Base-by-base conservation (phyloP, 2,797 vertebrate species). In the Pipistrellus pygmaeus region DNA sequence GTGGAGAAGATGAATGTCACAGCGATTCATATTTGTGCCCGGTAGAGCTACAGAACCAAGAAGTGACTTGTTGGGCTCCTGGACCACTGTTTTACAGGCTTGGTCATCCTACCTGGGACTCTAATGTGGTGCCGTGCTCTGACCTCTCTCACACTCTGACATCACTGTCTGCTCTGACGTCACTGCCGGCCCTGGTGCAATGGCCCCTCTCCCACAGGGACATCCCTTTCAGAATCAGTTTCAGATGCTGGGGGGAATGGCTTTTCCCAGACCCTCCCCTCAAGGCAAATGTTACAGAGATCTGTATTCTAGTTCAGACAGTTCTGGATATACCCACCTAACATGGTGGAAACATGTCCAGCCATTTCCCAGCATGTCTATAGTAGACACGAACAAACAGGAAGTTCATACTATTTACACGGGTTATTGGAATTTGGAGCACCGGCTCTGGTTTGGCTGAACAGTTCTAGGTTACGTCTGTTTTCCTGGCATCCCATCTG, bases 401-500 rank as follows among this genome's bases (percentile, higher is more conserved):
- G 83, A 78, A 88, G 46, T 35, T 68, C 27, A 6, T 73, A 68
- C 72, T 41, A 35, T 80, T 69, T 75, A 30, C 30, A 2, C 25
- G 15, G 30, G 10, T 62, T 53, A 5, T 21, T 13, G 62, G 78
- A 32, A 32, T 62, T 18, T 14, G 2, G 57, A 48, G 44, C 30
- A n/a, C 32, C 5, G n/a, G 32, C 53, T 44, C 62, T 23, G 51
- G 51, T 73, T 80, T 55, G 20, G 44, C 83, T 75, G 41, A 27
- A 55, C 8, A 30, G n/a, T 32, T 90, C 10, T 32, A 11, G 12
- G 75, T 87, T 68, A 25, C n/a, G 64, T 78, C 25, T n/a, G 21
- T 64, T 88, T 88, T 91, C 55, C 82, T 88, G 66, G 46, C 78
- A 68, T 72, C 14, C 35, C 55, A 55, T 81, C 27, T 88, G 38